Evolutionary conservation across 1,140 invertebrate genomes (phyloP).

Genomic region (Listronotus oregonensis): DNA sequence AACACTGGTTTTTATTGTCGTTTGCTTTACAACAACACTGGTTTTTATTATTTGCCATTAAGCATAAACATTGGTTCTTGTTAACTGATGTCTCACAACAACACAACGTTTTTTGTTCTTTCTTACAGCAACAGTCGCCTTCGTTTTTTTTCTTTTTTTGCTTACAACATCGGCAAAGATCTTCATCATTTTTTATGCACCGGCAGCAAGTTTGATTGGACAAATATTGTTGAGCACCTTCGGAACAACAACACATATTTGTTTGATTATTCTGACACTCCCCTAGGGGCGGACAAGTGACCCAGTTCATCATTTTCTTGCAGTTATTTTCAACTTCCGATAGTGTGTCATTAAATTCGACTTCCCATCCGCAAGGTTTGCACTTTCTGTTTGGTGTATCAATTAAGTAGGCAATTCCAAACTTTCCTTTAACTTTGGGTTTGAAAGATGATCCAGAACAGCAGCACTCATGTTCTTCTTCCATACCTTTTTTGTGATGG

Average conservation of each 20-base stretch:
- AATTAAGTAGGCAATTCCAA: conserved; percentile 37
- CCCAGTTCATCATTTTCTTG: conserved; percentile 47
- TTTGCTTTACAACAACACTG: neutral
- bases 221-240: neutral
- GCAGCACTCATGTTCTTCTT: conserved; percentile 7
- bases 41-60: neutral
- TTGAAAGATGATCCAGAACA: neutral
- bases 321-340: conserved; percentile 45
- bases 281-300: conserved; percentile 42
- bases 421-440: conserved; percentile 34
- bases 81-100: neutral
- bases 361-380: conserved; percentile 48
- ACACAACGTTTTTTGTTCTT: neutral
- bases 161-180: neutral
- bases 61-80: neutral
- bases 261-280: conserved; percentile 25
- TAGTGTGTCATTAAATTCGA: conserved; percentile 48
- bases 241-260: conserved; percentile 20
- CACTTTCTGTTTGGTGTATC: conserved; percentile 37
- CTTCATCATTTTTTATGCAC: neutral
- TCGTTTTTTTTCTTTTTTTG: conserved; percentile 4
- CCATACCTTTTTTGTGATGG: neutral
- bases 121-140: conserved; percentile 8
- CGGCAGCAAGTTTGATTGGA: neutral
- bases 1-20: neutral